These are phyloP conservation scores for Sardina pilchardus DNA, from an alignment of 2,113 vertebrate species.

Conservation along the genomic window DNA sequence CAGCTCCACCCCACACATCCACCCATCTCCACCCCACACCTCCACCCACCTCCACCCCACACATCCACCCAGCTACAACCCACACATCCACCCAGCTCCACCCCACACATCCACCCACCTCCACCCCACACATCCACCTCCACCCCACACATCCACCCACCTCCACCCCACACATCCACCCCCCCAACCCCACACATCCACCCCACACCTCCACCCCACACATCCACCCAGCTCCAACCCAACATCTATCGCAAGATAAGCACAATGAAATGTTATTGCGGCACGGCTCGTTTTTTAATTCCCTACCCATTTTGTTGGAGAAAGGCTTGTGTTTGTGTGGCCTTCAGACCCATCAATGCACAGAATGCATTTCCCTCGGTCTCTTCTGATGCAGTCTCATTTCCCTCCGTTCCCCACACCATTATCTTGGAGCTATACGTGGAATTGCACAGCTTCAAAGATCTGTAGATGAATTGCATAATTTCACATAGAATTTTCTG, in stretches of 20 bases:
- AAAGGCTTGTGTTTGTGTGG: not conserved
- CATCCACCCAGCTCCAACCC: not conserved
- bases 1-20: too few species aligned
- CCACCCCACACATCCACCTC: not conserved
- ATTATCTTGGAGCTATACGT: not conserved
- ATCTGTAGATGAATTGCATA: not conserved
- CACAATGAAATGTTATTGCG: conserved; percentile 24
- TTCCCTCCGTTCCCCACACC: not conserved
- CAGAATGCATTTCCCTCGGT: not conserved
- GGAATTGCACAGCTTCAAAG: not conserved
- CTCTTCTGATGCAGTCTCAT: not conserved
- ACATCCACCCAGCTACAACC: not conserved
- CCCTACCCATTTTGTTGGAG: not conserved
- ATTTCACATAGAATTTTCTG: not conserved
- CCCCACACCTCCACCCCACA: not conserved
- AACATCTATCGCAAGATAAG: not conserved
- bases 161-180: not conserved
- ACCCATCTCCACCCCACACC: too few species aligned
- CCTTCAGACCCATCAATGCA: not conserved
- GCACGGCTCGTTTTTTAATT: not conserved
- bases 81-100: too few species aligned
- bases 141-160: not conserved
- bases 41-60: not conserved
- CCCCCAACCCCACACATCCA: not conserved
- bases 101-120: not conserved